Base-by-base conservation (phyloP, 2,888 invertebrate genomes). In the Phanerotoma sp. region DNA sequence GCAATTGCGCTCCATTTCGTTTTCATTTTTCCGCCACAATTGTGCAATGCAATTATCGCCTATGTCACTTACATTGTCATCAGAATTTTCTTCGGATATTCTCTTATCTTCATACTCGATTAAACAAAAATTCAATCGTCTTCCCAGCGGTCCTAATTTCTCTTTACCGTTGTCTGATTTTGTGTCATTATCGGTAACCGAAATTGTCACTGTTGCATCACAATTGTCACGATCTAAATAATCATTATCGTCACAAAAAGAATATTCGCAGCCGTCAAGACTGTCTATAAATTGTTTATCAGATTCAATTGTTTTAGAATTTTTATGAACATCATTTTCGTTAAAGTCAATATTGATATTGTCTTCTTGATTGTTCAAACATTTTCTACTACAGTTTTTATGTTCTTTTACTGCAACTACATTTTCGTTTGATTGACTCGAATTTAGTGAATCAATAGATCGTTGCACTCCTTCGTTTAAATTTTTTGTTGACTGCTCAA, bases 131-230 rank as follows among this genome's bases (percentile, higher is more conserved):
- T 42, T 38, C 1, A 45, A 21, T 11, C 7, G 7, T 45, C 15
- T 22, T n/a, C 32, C 7, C 3, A 2, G 15, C 9, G 16, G 13
- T n/a, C 38, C 9, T 16, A 37, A 7, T 18, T 67, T 66, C 44
- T 71, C 70, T 21, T 61, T 65, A 20, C 66, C 66, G 3, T 60
- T 61, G 30, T 70, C 68, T 1, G 69, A 70, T 46, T 69, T 69
- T 2, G 66, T 68, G 16, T 70, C 69, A 20, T 63, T 62, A 9
- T 67, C 67, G 0, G 66, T 25, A 5, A 25, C 9, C 9, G 25
- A 25, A 25, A 25, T 3, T 7, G 25, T 25, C 5, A 7, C 25
- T 7, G 25, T 10, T 5, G 28, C 7, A 7, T 33, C 21, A 21
- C 9, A 9, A 5, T 25, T 9, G 30, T 45, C 18, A 45, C n/a